Percentiles rank a stretch among this genome's conserved stretches.
phyloP scores from a whole-genome alignment of 2,888 invertebrate genomes.

The Cybosia mesomella region DNA sequence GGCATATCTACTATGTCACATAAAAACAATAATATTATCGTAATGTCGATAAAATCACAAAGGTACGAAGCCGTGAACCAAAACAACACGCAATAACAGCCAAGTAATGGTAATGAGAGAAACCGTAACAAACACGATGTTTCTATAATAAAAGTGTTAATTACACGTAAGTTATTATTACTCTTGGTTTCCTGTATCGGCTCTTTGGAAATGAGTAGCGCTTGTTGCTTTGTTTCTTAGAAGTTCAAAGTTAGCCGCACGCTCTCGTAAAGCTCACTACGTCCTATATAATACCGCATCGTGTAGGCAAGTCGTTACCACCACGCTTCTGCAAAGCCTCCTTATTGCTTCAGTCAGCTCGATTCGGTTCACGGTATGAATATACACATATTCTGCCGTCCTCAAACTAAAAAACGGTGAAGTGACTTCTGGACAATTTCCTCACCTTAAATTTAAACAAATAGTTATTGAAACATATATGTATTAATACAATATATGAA shows the following conservation, averaged over 20 bases:
- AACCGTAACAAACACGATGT: conserved; percentile 31
- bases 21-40: too few relatives aligned
- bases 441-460: too few relatives aligned
- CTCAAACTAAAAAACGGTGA: too few relatives aligned
- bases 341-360: too few relatives aligned
- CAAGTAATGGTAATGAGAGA: conserved; percentile 8
- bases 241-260: neutral
- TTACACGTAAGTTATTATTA: conserved; percentile 67
- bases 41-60: neutral
- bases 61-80: neutral
- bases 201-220: conserved; percentile 47
- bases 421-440: too few relatives aligned
- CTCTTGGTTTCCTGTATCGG: conserved; percentile 60
- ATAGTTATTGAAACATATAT: too few relatives aligned
- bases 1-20: too few relatives aligned
- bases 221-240: conserved; percentile 14
- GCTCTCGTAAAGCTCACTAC: neutral
- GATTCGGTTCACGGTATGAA: too few relatives aligned
- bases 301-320: neutral
- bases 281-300: neutral
- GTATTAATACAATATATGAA: too few relatives aligned
- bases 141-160: conserved; percentile 56
- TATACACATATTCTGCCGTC: too few relatives aligned
- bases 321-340: neutral
- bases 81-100: neutral